phyloP scores from a whole-genome alignment of 2,113 vertebrate genomes.

The Gallinago jamesoni region DNA sequence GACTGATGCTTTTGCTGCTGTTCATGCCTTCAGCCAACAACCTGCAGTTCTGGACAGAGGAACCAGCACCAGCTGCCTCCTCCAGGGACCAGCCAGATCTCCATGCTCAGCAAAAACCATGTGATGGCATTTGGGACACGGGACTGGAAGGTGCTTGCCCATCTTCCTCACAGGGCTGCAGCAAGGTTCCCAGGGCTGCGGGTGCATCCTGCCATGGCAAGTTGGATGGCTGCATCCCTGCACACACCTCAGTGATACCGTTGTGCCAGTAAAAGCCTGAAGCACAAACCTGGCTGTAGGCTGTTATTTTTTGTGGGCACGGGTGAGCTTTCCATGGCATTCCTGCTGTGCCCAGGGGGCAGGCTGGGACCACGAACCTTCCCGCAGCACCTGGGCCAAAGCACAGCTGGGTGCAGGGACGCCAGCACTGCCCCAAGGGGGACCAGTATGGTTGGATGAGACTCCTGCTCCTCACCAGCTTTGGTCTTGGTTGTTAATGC shows the following conservation, averaged over 20 bases:
- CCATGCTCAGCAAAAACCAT: background rate
- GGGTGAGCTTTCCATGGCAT: background rate
- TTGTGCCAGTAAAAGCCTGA: background rate
- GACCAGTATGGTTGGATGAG: background rate
- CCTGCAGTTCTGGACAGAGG: background rate
- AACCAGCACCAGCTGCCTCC: background rate
- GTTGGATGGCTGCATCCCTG: background rate
- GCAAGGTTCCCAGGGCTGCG: background rate
- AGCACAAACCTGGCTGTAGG: background rate
- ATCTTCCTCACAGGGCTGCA: background rate
- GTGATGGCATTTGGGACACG: background rate
- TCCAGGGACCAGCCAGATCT: background rate
- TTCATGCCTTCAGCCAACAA: background rate
- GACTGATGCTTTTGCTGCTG: background rate
- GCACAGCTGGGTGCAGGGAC: background rate
- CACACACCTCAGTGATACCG: background rate
- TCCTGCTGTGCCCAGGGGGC: background rate
- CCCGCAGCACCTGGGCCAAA: accelerated
- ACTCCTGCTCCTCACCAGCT: background rate
- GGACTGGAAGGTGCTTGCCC: background rate
- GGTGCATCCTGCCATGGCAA: background rate
- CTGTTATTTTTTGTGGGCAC: background rate
- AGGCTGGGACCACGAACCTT: background rate
- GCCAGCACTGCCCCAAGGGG: background rate
- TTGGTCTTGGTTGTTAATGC: background rate